Evolutionary conservation across 2,113 vertebrate species (phyloP).

Genomic region (Oceanites oceanicus): DNA sequence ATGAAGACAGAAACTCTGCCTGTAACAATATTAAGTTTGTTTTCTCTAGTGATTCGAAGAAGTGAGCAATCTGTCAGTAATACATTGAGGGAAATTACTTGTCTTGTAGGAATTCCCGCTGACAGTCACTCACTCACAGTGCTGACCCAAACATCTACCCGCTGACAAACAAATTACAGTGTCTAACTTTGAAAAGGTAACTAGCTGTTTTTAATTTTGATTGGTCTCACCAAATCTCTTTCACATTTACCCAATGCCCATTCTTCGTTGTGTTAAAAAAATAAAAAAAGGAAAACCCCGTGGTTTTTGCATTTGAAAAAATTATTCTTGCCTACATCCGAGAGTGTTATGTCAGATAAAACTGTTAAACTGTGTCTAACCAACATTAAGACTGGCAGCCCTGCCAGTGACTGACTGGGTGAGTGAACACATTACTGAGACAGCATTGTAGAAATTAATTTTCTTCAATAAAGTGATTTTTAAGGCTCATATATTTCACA

Average conservation of each 20-base stretch:
- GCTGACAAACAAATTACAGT: slow-evolving; percentile 96
- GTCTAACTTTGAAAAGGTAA: slow-evolving; percentile 85
- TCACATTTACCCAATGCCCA: slow-evolving; percentile 66
- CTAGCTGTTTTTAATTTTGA: slow-evolving; percentile 87
- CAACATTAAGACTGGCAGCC: slow-evolving; percentile 94
- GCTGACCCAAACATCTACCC: slow-evolving; percentile 84
- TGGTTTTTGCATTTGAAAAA: slow-evolving; percentile 50
- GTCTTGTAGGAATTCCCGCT: slow-evolving; percentile 84
- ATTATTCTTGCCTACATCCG: slow-evolving; percentile 56
- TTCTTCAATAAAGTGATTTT: slow-evolving; percentile 93
- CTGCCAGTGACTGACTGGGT: slow-evolving; percentile 82
- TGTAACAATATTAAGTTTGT: slow-evolving; percentile 89
- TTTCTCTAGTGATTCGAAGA: slow-evolving; percentile 90
- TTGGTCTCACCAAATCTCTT: slow-evolving; percentile 81
- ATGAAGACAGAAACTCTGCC: slow-evolving; percentile 95
- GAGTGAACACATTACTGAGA: slow-evolving; percentile 89
- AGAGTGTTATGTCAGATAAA: slow-evolving; percentile 85
- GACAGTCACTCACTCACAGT: slow-evolving; percentile 86
- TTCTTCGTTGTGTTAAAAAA: slow-evolving; percentile 25
- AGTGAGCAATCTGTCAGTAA: slow-evolving; percentile 97
- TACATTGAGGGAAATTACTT: slow-evolving; percentile 95
- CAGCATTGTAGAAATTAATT: slow-evolving; percentile 97
- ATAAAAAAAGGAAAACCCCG: slow-evolving; percentile 13
- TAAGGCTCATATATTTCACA: slow-evolving; percentile 97
- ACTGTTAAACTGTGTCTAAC: slow-evolving; percentile 81